These are phyloP conservation scores for Ophioderma brevispina DNA, from an alignment of 35 echinoderm and acorn worm species.

Conservation along the genomic window DNA sequence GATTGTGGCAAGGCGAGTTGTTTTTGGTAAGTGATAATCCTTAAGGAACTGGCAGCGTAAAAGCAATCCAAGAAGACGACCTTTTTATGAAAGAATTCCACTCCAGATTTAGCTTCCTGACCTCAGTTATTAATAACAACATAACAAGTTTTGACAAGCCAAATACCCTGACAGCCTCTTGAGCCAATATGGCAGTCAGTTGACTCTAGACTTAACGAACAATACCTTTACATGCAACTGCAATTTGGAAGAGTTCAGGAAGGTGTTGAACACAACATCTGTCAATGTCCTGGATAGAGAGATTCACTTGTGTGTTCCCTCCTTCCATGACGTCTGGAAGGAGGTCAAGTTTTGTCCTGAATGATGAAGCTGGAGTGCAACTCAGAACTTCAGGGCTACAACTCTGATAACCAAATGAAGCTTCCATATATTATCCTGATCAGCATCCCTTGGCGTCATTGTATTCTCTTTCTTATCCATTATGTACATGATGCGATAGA, in stretches of 20 bases:
- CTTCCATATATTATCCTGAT: slow-evolving; percentile 49
- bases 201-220: slow-evolving; percentile 23
- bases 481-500: slow-evolving; percentile 54
- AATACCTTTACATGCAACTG: slow-evolving; percentile 42
- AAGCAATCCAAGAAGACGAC: not conserved
- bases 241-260: not conserved
- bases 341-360: not conserved
- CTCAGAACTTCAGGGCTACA: not conserved
- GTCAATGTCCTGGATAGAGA: not conserved
- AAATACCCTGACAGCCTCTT: too few relatives aligned
- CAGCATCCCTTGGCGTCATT: slow-evolving; percentile 32
- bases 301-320: not conserved
- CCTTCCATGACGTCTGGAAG: not conserved
- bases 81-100: not conserved
- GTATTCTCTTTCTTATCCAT: slow-evolving; percentile 26
- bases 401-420: slow-evolving; percentile 20
- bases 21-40: not conserved
- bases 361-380: not conserved
- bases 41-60: slow-evolving; percentile 29
- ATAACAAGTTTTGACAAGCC: too few relatives aligned
- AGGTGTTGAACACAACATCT: slow-evolving; percentile 20
- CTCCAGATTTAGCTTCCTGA: too few relatives aligned
- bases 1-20: not conserved
- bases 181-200: not conserved
- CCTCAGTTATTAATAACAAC: too few relatives aligned